Evolutionary conservation across 2,888 invertebrate species (phyloP).

Genomic region (Phengaris alcon): DNA sequence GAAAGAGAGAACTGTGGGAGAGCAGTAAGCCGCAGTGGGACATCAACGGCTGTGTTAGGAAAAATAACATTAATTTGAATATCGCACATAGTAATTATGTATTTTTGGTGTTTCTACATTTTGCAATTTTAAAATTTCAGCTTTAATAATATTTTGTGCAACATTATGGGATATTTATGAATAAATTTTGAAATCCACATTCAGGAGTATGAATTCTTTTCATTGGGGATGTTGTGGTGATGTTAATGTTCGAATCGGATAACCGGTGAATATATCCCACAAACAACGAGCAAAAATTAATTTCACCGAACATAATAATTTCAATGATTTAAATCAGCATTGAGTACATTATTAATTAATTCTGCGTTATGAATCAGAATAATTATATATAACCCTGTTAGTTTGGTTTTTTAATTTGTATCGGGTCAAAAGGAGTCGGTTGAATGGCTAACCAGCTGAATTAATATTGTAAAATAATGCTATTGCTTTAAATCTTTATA

Average conservation of each 20-base stretch:
- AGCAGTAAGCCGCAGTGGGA: neutral
- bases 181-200: neutral
- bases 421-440: neutral
- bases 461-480: too few species aligned
- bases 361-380: slow-evolving; percentile 9
- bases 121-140: neutral
- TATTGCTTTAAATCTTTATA: too few species aligned
- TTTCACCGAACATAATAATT: slow-evolving; percentile 2
- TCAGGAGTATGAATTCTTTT: neutral
- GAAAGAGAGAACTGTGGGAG: too few species aligned
- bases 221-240: neutral
- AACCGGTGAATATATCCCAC: neutral
- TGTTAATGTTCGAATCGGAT: neutral
- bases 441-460: neutral
- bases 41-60: neutral
- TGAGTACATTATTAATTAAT: slow-evolving; percentile 16
- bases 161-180: neutral
- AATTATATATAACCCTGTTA: slow-evolving; percentile 7
- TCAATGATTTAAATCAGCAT: slow-evolving; percentile 10
- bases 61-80: neutral
- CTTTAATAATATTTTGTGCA: neutral
- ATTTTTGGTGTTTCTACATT: too few species aligned
- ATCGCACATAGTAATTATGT: too few species aligned
- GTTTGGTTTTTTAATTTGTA: neutral
- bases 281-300: neutral